phyloP scores from a whole-genome alignment of 2,113 vertebrate genomes.

The Orcinus orca region DNA sequence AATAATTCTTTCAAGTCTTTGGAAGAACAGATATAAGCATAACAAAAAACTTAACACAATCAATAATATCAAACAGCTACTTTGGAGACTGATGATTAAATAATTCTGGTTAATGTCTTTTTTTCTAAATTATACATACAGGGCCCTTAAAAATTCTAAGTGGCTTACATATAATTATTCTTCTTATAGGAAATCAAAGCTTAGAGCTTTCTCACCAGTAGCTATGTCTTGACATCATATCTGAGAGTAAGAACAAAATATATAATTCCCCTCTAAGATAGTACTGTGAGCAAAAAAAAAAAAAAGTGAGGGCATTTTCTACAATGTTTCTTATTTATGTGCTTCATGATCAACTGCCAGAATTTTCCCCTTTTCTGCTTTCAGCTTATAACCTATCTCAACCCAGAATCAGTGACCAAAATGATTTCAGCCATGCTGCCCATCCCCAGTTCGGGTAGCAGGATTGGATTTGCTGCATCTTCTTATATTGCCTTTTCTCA shows the following conservation, averaged over 20 bases:
- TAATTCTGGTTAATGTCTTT: not conserved
- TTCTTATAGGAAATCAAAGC: not conserved
- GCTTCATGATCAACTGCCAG: not conserved
- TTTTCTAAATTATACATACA: not conserved
- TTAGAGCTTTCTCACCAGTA: not conserved
- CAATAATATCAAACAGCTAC: not conserved
- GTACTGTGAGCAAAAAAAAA: not conserved
- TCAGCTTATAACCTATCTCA: not conserved
- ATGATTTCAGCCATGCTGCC: not conserved
- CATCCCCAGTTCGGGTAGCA: not conserved
- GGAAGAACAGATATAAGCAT: not conserved
- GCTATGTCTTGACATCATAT: not conserved
- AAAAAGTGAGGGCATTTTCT: not conserved
- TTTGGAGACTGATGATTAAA: not conserved
- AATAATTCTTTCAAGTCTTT: not conserved
- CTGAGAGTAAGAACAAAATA: not conserved
- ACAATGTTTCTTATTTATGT: not conserved
- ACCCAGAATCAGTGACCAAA: not conserved
- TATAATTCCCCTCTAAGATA: not conserved
- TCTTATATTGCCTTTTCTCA: not conserved
- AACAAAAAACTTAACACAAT: not conserved
- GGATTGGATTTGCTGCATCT: not conserved
- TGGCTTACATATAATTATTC: not conserved
- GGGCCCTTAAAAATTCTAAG: not conserved
- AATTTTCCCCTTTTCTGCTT: not conserved